These are phyloP conservation scores for Salarias fasciatus DNA, from an alignment of 2,797 vertebrate species.

Conservation along the genomic window DNA sequence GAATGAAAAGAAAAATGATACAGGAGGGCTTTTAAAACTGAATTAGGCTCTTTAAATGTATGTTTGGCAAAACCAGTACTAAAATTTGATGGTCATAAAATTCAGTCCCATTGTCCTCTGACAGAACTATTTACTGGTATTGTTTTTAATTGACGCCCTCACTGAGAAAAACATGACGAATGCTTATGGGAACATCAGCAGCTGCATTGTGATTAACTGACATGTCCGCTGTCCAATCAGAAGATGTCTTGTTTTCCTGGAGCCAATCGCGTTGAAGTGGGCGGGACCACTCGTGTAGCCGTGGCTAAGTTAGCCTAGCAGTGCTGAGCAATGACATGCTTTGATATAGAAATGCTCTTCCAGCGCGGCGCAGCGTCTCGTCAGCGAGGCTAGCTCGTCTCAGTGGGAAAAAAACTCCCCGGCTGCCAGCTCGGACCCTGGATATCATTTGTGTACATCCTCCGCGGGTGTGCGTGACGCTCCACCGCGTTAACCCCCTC, in stretches of 20 bases:
- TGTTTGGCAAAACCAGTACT: too few relatives aligned
- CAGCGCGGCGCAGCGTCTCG: conserved; percentile 67
- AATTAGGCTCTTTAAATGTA: too few relatives aligned
- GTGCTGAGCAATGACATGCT: conserved; percentile 70
- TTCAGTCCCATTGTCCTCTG: background rate
- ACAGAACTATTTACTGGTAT: background rate
- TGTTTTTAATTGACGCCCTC: background rate
- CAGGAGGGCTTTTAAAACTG: too few relatives aligned
- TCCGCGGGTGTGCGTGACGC: conserved; percentile 14
- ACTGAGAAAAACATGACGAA: conserved; percentile 33
- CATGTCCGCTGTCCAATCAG: conserved; percentile 46
- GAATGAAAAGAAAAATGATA: too few relatives aligned
- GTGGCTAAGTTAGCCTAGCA: conserved; percentile 65
- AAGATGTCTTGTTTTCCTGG: accelerated
- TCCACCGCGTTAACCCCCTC: conserved; percentile 21
- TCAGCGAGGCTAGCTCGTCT: conserved; percentile 66
- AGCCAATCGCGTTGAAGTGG: conserved; percentile 52
- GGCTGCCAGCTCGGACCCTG: conserved; percentile 25
- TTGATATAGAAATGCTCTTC: conserved; percentile 74
- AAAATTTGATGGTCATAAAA: background rate
- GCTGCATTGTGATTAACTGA: conserved; percentile 61
- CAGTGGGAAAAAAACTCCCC: conserved; percentile 39
- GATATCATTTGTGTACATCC: conserved; percentile 20
- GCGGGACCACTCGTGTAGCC: conserved; percentile 13
- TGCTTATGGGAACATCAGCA: conserved; percentile 41